phyloP scores from a whole-genome alignment of 2,888 invertebrate species.

The Archaeoteleia sp. region DNA sequence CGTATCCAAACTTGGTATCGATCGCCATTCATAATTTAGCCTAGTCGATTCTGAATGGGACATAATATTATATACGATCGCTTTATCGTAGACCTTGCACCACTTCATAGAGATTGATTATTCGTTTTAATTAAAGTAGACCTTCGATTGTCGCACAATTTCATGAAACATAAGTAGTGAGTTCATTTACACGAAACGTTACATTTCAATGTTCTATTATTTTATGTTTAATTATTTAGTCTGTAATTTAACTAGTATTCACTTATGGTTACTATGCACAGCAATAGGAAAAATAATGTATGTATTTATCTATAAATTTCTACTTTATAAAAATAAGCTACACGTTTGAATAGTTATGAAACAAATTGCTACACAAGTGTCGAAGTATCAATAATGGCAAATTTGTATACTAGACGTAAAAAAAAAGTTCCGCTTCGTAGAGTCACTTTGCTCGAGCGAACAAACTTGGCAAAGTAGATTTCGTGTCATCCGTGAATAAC shows the following conservation, averaged over 20 bases:
- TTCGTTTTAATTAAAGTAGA: conserved; percentile 40
- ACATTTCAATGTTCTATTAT: background rate
- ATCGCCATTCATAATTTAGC: conserved; percentile 73
- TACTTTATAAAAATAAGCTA: background rate
- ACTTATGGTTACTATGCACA: no score
- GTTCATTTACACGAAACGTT: background rate
- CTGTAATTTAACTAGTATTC: no score
- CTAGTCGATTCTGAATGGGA: conserved; percentile 68
- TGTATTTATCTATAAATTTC: background rate
- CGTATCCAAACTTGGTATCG: conserved; percentile 61
- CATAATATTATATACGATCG: conserved; percentile 57
- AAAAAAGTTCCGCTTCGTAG: conserved; percentile 9
- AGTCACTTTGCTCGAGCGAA: conserved; percentile 25
- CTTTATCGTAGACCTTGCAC: conserved; percentile 54
- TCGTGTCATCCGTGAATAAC: conserved; percentile 40
- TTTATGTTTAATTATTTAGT: background rate
- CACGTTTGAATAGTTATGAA: background rate
- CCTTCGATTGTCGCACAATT: conserved; percentile 24
- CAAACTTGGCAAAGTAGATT: conserved; percentile 43
- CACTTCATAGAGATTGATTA: conserved; percentile 46
- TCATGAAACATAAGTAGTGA: conserved; percentile 1
- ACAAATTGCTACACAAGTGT: background rate
- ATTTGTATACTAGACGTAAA: background rate
- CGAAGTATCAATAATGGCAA: conserved; percentile 1
- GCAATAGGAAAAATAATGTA: no score